Base-by-base conservation (phyloP, 1,140 invertebrate genomes). In the Acromyrmex heyeri region DNA sequence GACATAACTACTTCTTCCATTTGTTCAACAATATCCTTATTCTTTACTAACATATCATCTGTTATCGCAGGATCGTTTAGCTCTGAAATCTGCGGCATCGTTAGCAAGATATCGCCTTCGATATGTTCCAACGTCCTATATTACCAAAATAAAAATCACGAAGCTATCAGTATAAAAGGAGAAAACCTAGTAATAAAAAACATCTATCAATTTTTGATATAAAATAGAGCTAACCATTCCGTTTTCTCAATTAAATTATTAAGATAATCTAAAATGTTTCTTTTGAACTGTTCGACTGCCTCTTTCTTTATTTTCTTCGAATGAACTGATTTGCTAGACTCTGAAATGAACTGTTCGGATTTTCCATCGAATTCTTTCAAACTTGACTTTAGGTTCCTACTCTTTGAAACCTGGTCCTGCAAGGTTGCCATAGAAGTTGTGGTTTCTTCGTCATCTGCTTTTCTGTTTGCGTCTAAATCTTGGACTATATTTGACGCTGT, bases 51-150 rank as follows among this genome's bases (percentile, higher is more conserved):
- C 2, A 95, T 95, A 27, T 95, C 93, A 2, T 96, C 91, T 0
- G 93, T 93, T 12, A 95, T 92, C 8, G 96, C 95, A 5, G 96
- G 95, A 59, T 96, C 94, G 3, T 94, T 90, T 2, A 97, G 79
- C 50, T 95, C 94, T 1, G 95, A 90, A 44, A 96, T 95, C 50
- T 96, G 96, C 2, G 96, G 96, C 90, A 97, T 96, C 0, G 96
- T 96, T 21, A 97, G 91, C 55, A 97, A 95, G 30, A 97, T 96
- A 73, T 97, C 96, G 65, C 96, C 96, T 88, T 97, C 96, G 18
- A 97, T 95, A 89, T 97, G 97, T 86, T 97, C 96, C 67, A 96
- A 95, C 12, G 96, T 97, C 97, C 97, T 97, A 87, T 44, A 85
- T 55, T 1, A 82, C 30, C 53, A 64, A 75, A 75, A 62, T 27